Percentiles rank a stretch among this genome's conserved stretches.
These are phyloP conservation scores for Allolobophora icterica DNA, from an alignment of 2,888 invertebrate genomes.

Conservation along the genomic window DNA sequence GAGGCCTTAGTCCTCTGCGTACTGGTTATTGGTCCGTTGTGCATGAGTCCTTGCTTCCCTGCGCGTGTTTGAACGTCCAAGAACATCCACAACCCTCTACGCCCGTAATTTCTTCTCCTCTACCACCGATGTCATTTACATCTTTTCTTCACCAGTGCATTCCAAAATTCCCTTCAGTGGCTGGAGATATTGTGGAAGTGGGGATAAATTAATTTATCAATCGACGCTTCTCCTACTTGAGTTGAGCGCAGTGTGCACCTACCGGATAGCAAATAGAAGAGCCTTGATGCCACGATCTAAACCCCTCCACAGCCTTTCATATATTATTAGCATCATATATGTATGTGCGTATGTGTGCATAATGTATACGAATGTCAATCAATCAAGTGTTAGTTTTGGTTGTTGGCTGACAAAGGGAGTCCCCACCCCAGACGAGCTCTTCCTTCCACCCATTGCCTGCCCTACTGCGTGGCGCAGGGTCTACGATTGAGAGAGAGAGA, in stretches of 20 bases:
- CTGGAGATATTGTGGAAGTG: background rate
- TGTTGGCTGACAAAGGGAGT: conserved; percentile 1
- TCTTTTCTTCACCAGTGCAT: background rate
- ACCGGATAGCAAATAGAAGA: background rate
- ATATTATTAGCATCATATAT: background rate
- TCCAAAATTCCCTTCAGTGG: background rate
- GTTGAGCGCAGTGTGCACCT: background rate
- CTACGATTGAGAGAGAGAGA: background rate
- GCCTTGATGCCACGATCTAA: background rate
- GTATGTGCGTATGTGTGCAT: background rate
- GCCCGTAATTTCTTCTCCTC: background rate
- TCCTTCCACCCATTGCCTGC: background rate
- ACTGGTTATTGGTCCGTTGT: too few species aligned
- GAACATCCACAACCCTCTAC: background rate
- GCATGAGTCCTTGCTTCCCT: background rate
- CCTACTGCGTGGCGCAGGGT: background rate
- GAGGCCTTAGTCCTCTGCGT: too few species aligned
- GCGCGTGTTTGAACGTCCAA: background rate
- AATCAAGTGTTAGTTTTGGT: background rate
- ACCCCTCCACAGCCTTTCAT: background rate
- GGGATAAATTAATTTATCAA: background rate
- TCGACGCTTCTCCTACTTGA: background rate
- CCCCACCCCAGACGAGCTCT: background rate
- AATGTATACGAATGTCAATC: background rate
- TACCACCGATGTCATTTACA: background rate